Percentiles rank a stretch among this genome's conserved stretches.
Evolutionary conservation across 2,113 vertebrate species (phyloP).

Genomic region (Panurus biarmicus): DNA sequence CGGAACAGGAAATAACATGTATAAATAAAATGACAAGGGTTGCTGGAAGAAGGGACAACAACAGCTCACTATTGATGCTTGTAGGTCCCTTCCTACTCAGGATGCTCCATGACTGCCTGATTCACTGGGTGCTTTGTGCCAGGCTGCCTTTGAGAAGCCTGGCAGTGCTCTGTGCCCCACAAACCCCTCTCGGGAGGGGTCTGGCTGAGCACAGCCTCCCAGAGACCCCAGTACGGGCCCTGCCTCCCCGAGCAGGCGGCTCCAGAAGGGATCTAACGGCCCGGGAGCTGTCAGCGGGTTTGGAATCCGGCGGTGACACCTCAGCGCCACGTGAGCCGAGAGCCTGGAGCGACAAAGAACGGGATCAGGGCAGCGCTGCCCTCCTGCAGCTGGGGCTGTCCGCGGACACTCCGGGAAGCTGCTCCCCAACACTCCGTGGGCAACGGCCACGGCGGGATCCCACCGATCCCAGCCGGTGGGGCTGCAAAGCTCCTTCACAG

Average conservation of each 20-base stretch:
- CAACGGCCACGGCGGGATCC: too few relatives aligned
- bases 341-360: neutral
- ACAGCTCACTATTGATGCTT: neutral
- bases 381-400: neutral
- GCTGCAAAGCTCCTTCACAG: neutral
- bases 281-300: neutral
- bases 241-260: neutral
- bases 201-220: neutral
- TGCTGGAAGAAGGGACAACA: neutral
- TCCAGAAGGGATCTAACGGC: neutral
- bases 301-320: neutral
- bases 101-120: neutral
- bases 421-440: too few relatives aligned
- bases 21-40: neutral
- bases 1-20: neutral
- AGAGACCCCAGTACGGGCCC: fast-evolving
- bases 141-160: neutral
- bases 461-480: fast-evolving
- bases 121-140: neutral
- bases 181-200: neutral
- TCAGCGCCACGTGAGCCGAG: neutral
- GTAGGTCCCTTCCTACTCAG: neutral
- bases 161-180: neutral
- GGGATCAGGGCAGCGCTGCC: neutral
- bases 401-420: neutral